Evolutionary conservation across 2,888 invertebrate genomes (phyloP).

Genomic region (Latrodectus hesperus): DNA sequence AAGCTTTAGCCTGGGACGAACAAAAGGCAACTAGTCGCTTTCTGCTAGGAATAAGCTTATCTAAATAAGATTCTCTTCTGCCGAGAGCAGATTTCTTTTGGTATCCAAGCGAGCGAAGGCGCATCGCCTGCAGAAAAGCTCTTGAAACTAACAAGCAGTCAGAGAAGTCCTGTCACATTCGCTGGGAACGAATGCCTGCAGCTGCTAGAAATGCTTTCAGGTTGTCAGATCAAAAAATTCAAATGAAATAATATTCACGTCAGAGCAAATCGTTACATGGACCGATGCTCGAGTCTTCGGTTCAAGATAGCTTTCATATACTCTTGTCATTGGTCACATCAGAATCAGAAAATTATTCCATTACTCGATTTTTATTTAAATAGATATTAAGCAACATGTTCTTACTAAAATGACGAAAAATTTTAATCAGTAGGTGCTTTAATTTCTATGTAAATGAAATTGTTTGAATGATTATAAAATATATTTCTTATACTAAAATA

Average conservation of each 20-base stretch:
- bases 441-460: no score
- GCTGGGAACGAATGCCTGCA: not conserved
- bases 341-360: no score
- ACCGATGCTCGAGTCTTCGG: no score
- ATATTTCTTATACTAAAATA: no score
- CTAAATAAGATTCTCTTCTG: constrained; percentile 41
- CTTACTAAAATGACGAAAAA: no score
- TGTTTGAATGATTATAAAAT: no score
- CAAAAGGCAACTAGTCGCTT: constrained; percentile 45
- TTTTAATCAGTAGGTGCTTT: no score
- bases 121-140: not conserved
- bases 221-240: not conserved
- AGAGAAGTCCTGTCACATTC: not conserved
- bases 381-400: no score
- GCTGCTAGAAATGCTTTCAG: not conserved
- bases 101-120: not conserved
- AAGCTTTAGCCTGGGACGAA: not conserved
- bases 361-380: no score
- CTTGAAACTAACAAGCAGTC: not conserved
- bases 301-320: no score
- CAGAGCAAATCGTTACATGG: not conserved
- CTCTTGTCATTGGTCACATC: no score
- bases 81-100: not conserved
- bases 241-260: not conserved
- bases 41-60: constrained; percentile 45